phyloP scores from a whole-genome alignment of 2,797 vertebrate species.

The Phoxinus dragarum region DNA sequence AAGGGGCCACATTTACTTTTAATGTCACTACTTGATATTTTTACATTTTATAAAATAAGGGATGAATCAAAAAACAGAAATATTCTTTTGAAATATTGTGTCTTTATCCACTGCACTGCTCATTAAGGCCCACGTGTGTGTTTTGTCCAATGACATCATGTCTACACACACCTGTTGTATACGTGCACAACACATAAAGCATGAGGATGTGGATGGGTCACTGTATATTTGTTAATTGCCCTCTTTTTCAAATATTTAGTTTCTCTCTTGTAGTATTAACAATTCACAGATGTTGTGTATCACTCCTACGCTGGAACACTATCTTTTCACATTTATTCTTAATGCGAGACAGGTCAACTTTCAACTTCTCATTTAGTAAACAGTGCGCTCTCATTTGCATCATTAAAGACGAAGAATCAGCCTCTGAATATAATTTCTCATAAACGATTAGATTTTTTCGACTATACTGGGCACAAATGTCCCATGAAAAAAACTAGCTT shows the following conservation, averaged over 20 bases:
- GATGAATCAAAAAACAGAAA: neutral
- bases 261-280: conserved; percentile 23
- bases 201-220: conserved; percentile 16
- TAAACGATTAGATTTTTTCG: neutral
- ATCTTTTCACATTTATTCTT: conserved; percentile 1
- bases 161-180: neutral
- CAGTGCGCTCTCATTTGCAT: conserved; percentile 1
- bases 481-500: neutral
- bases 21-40: neutral
- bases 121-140: neutral
- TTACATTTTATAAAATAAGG: neutral
- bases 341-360: neutral
- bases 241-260: conserved; percentile 26
- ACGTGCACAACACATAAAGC: neutral
- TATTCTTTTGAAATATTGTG: neutral
- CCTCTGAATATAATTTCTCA: conserved; percentile 8
- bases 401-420: neutral
- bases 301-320: neutral
- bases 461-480: conserved; percentile 3
- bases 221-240: conserved; percentile 15
- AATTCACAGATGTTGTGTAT: conserved; percentile 18
- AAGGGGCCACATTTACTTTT: neutral
- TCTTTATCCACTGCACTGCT: neutral
- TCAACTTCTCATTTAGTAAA: conserved; percentile 12
- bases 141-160: neutral